A percentile compares a stretch with the other conserved stretches of the same genome.
Evolutionary conservation across 2,888 invertebrate species (phyloP).

Genomic region (Dryomyza anilis): DNA sequence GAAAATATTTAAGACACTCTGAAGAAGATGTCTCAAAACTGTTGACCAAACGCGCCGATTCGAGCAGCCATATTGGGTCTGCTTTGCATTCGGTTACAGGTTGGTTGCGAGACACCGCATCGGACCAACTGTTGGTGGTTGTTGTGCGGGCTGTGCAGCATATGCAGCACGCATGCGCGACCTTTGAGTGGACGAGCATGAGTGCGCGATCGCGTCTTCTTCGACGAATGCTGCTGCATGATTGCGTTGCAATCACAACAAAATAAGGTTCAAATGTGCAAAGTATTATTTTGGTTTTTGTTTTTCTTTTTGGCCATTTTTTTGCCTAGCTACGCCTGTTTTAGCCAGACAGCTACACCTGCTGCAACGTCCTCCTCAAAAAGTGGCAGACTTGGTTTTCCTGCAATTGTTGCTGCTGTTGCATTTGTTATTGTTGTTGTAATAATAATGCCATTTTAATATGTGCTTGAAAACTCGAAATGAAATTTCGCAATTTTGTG

Average conservation of each 20-base stretch:
- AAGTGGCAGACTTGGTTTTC: neutral
- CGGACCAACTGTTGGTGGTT: neutral
- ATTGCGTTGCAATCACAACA: neutral
- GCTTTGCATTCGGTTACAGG: slow-evolving; percentile 3
- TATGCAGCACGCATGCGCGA: slow-evolving; percentile 21
- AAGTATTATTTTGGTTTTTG: neutral
- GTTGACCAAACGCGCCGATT: neutral
- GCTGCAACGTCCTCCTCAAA: slow-evolving; percentile 8
- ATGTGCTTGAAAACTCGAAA: neutral
- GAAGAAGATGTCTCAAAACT: neutral
- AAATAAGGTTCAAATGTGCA: slow-evolving; percentile 1
- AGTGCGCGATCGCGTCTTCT: neutral
- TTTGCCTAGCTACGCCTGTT: slow-evolving; percentile 12
- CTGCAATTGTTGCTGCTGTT: neutral
- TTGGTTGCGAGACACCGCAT: neutral
- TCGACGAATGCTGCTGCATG: neutral
- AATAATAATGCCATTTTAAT: slow-evolving; percentile 20
- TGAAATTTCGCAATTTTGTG: slow-evolving; percentile 4
- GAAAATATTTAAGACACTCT: neutral
- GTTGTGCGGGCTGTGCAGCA: neutral
- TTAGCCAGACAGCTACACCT: slow-evolving; percentile 5
- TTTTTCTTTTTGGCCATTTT: neutral
- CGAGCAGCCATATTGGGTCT: neutral
- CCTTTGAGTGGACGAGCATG: slow-evolving; percentile 17
- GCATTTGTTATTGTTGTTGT: neutral